Evolutionary conservation across 1,140 invertebrate genomes (phyloP), one percentile per base, ranked within the genome.

Genomic region (Lucilia sericata): DNA sequence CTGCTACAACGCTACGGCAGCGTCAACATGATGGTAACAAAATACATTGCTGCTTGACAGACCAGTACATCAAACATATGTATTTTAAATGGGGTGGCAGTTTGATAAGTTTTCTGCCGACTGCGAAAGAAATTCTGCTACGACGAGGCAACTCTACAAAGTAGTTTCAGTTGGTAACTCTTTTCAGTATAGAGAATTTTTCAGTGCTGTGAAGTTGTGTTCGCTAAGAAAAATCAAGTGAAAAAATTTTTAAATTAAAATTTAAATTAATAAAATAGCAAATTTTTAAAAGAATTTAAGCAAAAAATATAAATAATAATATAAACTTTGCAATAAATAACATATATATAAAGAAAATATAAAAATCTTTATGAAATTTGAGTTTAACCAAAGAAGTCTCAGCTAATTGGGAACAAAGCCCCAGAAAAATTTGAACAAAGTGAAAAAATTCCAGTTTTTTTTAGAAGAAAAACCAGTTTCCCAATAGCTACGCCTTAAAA

Each of bases 381-480:
- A 21, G 65, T 12, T 42, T 55, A 12, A 12, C 65, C 5, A 70
- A 7, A 7, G 19, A n/a, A 70, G 60, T 70, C 60, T 70, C 60
- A 70, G 21, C 19, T 19, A 70, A 70, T 17, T 70, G 60, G n/a
- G 19, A 70, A 70, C 65, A 70, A 70, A 70, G 21, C n/a, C 21
- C 42, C 5, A 55, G 17, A 55, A 55, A 55, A 55, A 9, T 49
- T 55, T 55, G 51, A 14, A 5, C 51, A 42, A 42, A 7, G 65
- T 70, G n/a, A 25, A 70, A 70, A 21, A 70, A 70, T 30, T 70
- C 65, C 65, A 70, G 65, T 70, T 70, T 70, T 70, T 70, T 70
- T 17, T 14, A 12, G 0, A 12, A 12, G 4, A 8, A 70, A 70
- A 70, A 70, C 65, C n/a, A 70, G 65, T 70, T 70, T 70, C 9